Evolutionary conservation across 2,113 vertebrate genomes (phyloP), one percentile per base, ranked within the genome.

Genomic region (Hiodon tergisus): DNA sequence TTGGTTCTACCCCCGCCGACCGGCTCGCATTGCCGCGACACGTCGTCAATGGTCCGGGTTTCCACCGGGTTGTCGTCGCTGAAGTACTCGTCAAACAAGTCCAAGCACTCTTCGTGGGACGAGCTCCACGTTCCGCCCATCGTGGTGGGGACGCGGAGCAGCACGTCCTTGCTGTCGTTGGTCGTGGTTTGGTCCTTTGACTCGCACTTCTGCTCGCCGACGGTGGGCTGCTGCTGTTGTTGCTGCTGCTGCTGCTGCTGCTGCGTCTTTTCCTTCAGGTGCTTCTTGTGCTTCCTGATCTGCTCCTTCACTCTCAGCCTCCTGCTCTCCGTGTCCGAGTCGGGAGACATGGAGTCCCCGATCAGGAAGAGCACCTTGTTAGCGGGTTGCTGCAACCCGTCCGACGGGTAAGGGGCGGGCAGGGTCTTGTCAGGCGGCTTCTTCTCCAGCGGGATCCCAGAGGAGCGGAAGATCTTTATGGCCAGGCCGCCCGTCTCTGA

Each of bases 321-420:
- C 31, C 94, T 82, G 68, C 94, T 90, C 73, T 99, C 97, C 2
- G 93, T 95, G 89, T 99, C 98, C 0, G 97, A 98, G 47, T 99
- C 98, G 0, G 98, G 98, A 0, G 97, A 99, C 94, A 98, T 94
- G 13, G 97, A 98, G 81, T 96, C 96, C 2, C 98, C 98, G 8
- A 99, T 99, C 77, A 96, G 93, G 85, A 99, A 99, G 55, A 93
- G 98, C 82, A 99, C 98, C 83, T 96, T 99, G 14, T 91, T 86
- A 54, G 93, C 88, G 3, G 88, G 87, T 76, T 92, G 90, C 0
- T 87, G 83, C n/a, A n/a, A n/a, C 11, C 51, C 73, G 3, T 83
- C 68, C 81, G 89, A 86, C 48, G 89, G 84, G 63, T 90, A 87
- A 0, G 75, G 2, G 6, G 82, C 76, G 1, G 55, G 77, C 52